Base-by-base conservation (phyloP, 2,797 vertebrate genomes). In the Bucorvus abyssinicus region DNA sequence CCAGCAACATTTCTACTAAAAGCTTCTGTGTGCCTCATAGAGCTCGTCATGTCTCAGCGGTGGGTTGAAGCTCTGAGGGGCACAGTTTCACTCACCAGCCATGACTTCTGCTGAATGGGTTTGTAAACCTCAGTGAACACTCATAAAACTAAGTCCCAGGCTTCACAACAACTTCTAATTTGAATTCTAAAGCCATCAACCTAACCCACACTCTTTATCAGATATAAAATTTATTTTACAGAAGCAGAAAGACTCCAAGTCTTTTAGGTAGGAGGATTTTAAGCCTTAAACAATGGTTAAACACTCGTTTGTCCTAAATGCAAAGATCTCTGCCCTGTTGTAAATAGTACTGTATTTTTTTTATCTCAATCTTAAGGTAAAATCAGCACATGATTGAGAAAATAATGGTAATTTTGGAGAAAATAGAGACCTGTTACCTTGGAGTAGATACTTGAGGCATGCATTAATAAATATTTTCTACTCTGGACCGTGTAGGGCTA, bases 1-100 rank as follows among this genome's bases (percentile, higher is more conserved):
- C 91, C 87, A 96, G 93, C 71, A 95, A 94, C 61, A 34, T 90
- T 96, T 96, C 89, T 81, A 59, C 92, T 95, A 92, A 97, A 93
- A 89, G 89, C 90, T 96, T 96, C 87, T 94, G 80, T 94, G 81
- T 91, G 92, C 71, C 64, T 97, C 38, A 17, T 26, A 60, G 82
- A 88, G 40, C 74, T 95, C 49, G 77, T 91, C 87, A 87, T 50
- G 70, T 95, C 95, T 95, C 95, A 95, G 93, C 94, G 88, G 93
- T 95, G 82, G 95, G 90, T 20, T 92, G 89, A 85, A 95, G 61
- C 57, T 97, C 93, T 92, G 55, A 94, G 86, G 77, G 93, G 77
- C 93, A 92, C 77, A 91, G 64, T 95, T 96, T 83, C 56, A 69
- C 89, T 86, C 76, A 92, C 47, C 52, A 97, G 80, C 60, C 74